Percentiles rank a stretch among this genome's conserved stretches.
Conservation (phyloP, 2,113 vertebrate genomes). For the Spilogale gracilis region DNA sequence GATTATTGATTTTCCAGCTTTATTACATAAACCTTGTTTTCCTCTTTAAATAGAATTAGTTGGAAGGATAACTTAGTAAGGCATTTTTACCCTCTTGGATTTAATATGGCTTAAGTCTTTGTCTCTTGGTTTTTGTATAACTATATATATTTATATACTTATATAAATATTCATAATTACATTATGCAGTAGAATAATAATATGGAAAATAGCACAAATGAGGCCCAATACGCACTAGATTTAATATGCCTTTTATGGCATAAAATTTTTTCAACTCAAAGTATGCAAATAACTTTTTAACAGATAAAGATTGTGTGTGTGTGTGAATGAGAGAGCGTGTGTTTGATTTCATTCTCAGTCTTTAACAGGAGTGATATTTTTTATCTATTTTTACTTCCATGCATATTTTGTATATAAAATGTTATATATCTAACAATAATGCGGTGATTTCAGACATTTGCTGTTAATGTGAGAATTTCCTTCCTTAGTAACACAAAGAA, state of each 20-base stretch:
- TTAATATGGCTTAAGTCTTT: background rate
- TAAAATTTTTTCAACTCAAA: background rate
- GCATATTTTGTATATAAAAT: background rate
- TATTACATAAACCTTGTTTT: constrained; percentile 3
- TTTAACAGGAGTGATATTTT: constrained; percentile 22
- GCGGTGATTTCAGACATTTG: background rate
- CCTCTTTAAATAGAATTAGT: constrained; percentile 20
- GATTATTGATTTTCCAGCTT: background rate
- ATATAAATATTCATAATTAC: constrained; percentile 36
- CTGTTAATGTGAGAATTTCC: constrained; percentile 11
- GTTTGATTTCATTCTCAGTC: constrained; percentile 18
- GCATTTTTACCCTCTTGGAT: background rate
- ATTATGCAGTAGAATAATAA: background rate
- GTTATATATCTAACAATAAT: background rate
- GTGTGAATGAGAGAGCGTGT: background rate
- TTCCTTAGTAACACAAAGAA: constrained; percentile 21
- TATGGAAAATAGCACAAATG: background rate
- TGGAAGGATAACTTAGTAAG: constrained; percentile 31
- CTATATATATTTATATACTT: background rate
- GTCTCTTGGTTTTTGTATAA: constrained; percentile 15
- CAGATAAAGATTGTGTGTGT: background rate
- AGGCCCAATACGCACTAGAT: background rate
- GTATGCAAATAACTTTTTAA: constrained; percentile 36
- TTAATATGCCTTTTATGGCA: background rate
- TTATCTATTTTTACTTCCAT: background rate